Evolutionary conservation across 1,140 invertebrate species (phyloP).

Genomic region (Trachymyrmex cornetzi): DNA sequence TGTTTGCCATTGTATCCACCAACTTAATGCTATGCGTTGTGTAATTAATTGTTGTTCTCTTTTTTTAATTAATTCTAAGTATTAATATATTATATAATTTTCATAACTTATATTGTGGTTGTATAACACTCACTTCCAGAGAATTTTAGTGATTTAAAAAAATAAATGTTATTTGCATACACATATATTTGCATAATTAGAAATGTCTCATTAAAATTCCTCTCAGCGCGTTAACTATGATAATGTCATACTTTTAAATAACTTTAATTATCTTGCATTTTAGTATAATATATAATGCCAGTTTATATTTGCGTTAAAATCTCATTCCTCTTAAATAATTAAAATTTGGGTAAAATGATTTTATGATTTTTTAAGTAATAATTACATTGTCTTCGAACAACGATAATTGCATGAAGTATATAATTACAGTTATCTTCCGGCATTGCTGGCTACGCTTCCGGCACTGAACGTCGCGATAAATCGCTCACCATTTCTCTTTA

Average conservation of each 20-base stretch:
- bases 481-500: conserved; percentile 16
- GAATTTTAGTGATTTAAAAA: not conserved
- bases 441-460: conserved; percentile 27
- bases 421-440: conserved; percentile 48
- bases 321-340: not conserved
- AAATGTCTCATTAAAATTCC: conserved; percentile 29
- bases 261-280: not conserved
- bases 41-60: not conserved
- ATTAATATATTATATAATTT: not conserved
- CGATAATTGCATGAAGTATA: conserved; percentile 15
- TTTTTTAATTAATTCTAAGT: not conserved
- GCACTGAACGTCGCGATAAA: conserved; percentile 47
- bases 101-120: conserved; percentile 11
- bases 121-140: not conserved
- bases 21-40: not conserved
- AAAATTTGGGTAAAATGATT: not conserved
- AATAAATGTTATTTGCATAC: conserved; percentile 6
- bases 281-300: not conserved
- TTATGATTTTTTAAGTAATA: conserved; percentile 14
- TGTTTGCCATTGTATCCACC: no score
- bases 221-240: not conserved
- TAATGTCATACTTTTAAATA: not conserved
- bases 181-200: not conserved
- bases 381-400: conserved; percentile 1
- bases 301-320: not conserved